Evolutionary conservation across 2,888 invertebrate species (phyloP), one percentile per base, ranked within the genome.

Genomic region (Cynaeus angustus): DNA sequence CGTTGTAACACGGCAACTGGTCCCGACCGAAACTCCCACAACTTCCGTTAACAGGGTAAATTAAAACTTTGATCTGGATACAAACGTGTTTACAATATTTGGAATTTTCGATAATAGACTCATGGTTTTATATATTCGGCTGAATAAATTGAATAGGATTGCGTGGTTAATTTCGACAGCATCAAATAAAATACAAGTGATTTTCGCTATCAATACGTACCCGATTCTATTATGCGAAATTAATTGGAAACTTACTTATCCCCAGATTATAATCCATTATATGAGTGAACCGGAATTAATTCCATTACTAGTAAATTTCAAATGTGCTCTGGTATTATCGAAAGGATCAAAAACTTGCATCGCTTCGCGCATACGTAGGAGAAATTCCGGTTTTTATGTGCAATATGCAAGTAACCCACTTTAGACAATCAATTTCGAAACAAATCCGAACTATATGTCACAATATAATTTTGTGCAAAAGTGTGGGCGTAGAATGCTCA

Each of bases 161-260:
- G 12, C 50, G 21, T 37, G 26, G 52, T 62, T 52, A 62, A 52
- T 62, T 52, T 37, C 62, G 14, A 28, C 38, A 37, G 61, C 45
- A 21, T 48, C 48, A 56, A 43, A 56, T 56, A 56, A 56, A 56
- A 41, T 41, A 41, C 26, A 41, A 56, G 30, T 45, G 46, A 46
- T 59, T 61, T 50, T 48, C 61, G 48, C 37, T 61, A 38, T 48
- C 61, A 61, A 61, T 46, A 46, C 46, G 21, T 16, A 12, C 10
- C 12, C 5, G 26, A 8, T 61, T 33, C 45, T 38, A 37, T 30
- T 53, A 30, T 43, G 4, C 1, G 45, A 45, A 53, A 65, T 65
- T 65, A 61, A 61, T 61, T 61, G 61, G 46, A 21, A 59, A 59
- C 33, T 59, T 59, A 59, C 59, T 59, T 59, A 45, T 59, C 45